Evolutionary conservation across 2,888 invertebrate species (phyloP).

Genomic region (Tinea semifulvella): DNA sequence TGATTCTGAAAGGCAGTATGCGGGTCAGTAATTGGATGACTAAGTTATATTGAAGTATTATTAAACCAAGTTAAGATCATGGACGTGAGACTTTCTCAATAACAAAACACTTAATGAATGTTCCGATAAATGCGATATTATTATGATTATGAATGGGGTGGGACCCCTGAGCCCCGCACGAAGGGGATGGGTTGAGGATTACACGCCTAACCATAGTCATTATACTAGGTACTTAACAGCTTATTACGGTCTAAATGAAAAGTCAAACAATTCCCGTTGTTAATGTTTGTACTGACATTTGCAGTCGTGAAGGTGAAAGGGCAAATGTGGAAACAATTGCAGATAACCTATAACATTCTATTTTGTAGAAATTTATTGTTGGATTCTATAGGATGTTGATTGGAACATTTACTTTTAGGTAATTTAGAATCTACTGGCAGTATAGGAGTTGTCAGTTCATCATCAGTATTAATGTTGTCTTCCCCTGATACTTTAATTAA

Average conservation of each 20-base stretch:
- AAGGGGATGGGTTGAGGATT: constrained; percentile 41
- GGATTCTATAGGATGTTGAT: background rate
- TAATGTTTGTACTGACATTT: constrained; percentile 29
- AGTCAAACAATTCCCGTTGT: constrained; percentile 33
- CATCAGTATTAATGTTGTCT: too few species aligned
- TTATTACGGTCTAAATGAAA: constrained; percentile 44
- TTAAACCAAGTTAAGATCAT: constrained; percentile 25
- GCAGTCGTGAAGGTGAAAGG: constrained; percentile 31
- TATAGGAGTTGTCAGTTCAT: too few species aligned
- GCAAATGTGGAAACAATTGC: constrained; percentile 21
- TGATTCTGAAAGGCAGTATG: constrained; percentile 42
- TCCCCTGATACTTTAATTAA: too few species aligned
- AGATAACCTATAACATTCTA: background rate
- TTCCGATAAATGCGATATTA: constrained; percentile 28
- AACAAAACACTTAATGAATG: constrained; percentile 21
- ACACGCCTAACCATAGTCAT: constrained; percentile 47
- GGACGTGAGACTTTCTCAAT: constrained; percentile 29
- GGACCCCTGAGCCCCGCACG: constrained; percentile 30
- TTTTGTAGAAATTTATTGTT: background rate
- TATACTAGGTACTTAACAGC: constrained; percentile 39
- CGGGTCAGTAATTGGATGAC: constrained; percentile 49
- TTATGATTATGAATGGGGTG: constrained; percentile 37
- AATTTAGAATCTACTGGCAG: too few species aligned
- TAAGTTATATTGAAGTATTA: constrained; percentile 40
- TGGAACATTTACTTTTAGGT: background rate